These are phyloP conservation scores for Amphiduros pacificus DNA, from an alignment of 2,888 invertebrate species.

Conservation along the genomic window DNA sequence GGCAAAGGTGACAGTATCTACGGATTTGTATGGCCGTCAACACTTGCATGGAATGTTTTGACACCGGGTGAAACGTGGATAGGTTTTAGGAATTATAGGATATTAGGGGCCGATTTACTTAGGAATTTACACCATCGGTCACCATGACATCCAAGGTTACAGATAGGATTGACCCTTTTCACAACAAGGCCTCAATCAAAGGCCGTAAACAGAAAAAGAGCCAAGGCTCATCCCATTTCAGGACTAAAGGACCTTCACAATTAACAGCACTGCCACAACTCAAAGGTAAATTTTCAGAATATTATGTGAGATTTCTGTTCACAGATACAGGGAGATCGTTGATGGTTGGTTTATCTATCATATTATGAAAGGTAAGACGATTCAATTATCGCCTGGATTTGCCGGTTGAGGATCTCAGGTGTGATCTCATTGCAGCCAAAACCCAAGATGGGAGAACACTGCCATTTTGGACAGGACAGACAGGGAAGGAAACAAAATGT, in stretches of 20 bases:
- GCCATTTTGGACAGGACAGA: too few relatives aligned
- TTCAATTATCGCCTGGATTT: too few relatives aligned
- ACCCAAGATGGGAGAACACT: too few relatives aligned
- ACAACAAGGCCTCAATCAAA: conserved; percentile 90
- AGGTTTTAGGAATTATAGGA: conserved; percentile 11
- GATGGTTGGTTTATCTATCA: too few relatives aligned
- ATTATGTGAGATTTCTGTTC: not conserved
- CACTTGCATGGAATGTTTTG: conserved; percentile 27
- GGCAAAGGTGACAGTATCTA: conserved; percentile 15
- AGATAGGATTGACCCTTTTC: conserved; percentile 87
- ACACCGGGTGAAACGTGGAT: conserved; percentile 22
- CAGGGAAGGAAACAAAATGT: too few relatives aligned
- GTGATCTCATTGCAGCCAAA: too few relatives aligned
- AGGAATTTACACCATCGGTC: conserved; percentile 12
- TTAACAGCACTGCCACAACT: conserved; percentile 92
- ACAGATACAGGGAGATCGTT: too few relatives aligned
- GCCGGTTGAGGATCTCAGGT: too few relatives aligned
- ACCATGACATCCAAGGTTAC: conserved; percentile 33
- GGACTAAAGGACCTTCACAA: conserved; percentile 97
- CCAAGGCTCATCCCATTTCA: conserved; percentile 97
- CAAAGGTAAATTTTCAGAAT: conserved; percentile 75
- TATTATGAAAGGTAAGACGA: too few relatives aligned
- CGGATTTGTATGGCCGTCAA: conserved; percentile 26
- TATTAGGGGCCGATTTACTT: conserved; percentile 17
- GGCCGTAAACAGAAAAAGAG: conserved; percentile 98